Conservation (phyloP, 2,113 vertebrate genomes). For the Nannospalax galili region DNA sequence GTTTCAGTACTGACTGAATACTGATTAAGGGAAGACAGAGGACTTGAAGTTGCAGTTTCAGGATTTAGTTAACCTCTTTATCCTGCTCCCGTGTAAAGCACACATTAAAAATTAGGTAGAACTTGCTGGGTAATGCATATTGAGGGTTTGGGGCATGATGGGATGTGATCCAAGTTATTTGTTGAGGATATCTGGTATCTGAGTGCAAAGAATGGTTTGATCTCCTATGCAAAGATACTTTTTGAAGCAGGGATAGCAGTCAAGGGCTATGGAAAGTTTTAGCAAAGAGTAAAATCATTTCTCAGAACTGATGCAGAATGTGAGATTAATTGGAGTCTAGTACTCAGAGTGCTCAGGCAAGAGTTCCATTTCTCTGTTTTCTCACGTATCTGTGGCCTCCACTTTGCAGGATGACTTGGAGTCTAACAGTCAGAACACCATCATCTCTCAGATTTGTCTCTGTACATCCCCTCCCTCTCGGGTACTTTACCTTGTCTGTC, state of each 20-base stretch:
- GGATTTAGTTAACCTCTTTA: not conserved
- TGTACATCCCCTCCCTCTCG: not conserved
- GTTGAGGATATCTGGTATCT: not conserved
- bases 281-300: not conserved
- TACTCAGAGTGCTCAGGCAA: not conserved
- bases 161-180: not conserved
- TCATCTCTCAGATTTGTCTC: not conserved
- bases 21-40: conserved; percentile 27
- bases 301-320: not conserved
- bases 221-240: not conserved
- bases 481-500: not conserved
- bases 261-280: not conserved
- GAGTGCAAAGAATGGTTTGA: not conserved
- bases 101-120: not conserved
- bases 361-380: not conserved
- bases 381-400: not conserved
- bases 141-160: not conserved
- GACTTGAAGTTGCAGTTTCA: conserved; percentile 3
- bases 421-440: not conserved
- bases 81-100: not conserved
- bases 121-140: not conserved
- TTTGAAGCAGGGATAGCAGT: not conserved
- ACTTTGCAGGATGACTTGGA: not conserved
- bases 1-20: conserved; percentile 24
- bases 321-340: not conserved